Percentiles rank a stretch among this genome's conserved stretches.
Evolutionary conservation across 2,113 vertebrate species (phyloP).

Genomic region (Xenopus tropicalis): UCB_Xtro_10.0 CM004446.2:113348501-113349000

Average conservation of each 20-base stretch:
- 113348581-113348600: slow-evolving; percentile 17
- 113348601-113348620: slow-evolving; percentile 31
- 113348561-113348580: slow-evolving; percentile 7
- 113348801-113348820: neutral
- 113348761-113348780: neutral
- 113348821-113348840: neutral
- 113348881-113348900: too few species aligned
- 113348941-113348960: too few species aligned
- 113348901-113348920: too few species aligned
- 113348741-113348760: slow-evolving; percentile 4
- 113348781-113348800: neutral
- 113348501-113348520: too few species aligned
- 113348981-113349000: too few species aligned
- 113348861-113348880: too few species aligned
- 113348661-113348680: slow-evolving; percentile 33
- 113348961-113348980: too few species aligned
- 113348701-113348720: slow-evolving; percentile 25
- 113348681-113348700: slow-evolving; percentile 39
- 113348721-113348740: slow-evolving; percentile 19
- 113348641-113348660: slow-evolving; percentile 29
- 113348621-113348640: slow-evolving; percentile 24
- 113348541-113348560: slow-evolving; percentile 23
- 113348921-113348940: too few species aligned
- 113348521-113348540: slow-evolving; percentile 19
- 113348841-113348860: neutral